These are phyloP conservation scores for Tenualosa thibaudeaui DNA, from an alignment of 2,797 vertebrate genomes.

Conservation along the genomic window DNA sequence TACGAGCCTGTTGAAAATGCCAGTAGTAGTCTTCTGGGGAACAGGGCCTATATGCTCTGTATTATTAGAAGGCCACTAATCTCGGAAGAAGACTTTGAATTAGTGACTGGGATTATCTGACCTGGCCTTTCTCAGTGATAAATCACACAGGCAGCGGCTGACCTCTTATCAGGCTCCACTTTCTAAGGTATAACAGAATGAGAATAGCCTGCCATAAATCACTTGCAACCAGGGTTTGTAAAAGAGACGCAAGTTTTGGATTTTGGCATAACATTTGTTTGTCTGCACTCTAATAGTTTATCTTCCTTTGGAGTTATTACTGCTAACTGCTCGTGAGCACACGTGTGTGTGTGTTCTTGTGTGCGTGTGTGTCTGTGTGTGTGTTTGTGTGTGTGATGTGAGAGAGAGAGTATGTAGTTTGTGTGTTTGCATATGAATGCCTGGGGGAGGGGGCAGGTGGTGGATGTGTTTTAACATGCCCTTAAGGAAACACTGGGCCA, in stretches of 20 bases:
- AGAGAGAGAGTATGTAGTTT: too few relatives aligned
- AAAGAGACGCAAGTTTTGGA: neutral
- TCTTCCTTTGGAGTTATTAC: neutral
- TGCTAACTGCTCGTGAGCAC: neutral
- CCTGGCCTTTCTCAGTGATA: constrained; percentile 44
- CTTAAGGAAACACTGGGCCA: neutral
- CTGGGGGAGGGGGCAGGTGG: neutral
- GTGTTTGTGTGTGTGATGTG: neutral
- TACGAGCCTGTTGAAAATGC: constrained; percentile 54
- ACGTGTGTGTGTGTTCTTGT: too few relatives aligned
- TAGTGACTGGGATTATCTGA: constrained; percentile 41
- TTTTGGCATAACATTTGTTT: neutral
- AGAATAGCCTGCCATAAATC: neutral
- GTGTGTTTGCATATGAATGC: too few relatives aligned
- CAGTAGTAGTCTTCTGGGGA: constrained; percentile 35
- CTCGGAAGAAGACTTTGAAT: constrained; percentile 52
- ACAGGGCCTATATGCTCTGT: constrained; percentile 38
- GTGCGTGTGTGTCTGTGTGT: neutral
- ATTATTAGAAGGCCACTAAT: constrained; percentile 55
- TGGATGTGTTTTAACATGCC: neutral
- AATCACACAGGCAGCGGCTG: constrained; percentile 41
- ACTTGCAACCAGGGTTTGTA: neutral
- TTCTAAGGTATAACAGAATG: neutral
- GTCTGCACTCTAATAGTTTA: neutral
- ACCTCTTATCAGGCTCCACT: neutral